phyloP scores from a whole-genome alignment of 1,140 invertebrate genomes.

The Pachypeltis micranthus region DNA sequence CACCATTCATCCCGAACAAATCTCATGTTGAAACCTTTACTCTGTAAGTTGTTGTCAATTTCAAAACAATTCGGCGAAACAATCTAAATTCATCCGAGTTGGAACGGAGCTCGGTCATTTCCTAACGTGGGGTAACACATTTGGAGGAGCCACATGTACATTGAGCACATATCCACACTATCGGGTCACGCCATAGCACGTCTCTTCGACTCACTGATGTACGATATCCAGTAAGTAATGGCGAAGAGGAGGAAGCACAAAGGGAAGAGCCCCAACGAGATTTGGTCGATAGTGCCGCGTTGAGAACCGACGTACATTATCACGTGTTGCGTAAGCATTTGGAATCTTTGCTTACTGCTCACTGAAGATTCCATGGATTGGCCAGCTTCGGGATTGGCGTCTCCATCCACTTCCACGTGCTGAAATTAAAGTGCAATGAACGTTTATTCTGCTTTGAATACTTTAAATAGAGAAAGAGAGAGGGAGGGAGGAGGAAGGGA shows the following conservation, averaged over 20 bases:
- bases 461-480: too few relatives aligned
- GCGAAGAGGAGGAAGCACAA: constrained; percentile 51
- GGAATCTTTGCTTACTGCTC: constrained; percentile 30
- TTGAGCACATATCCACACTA: not conserved
- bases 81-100: too few relatives aligned
- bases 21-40: too few relatives aligned
- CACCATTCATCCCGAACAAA: too few relatives aligned
- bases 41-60: too few relatives aligned
- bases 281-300: constrained; percentile 42
- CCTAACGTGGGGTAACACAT: too few relatives aligned
- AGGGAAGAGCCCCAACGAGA: constrained; percentile 53
- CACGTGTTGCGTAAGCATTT: constrained; percentile 36
- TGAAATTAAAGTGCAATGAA: not conserved
- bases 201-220: constrained; percentile 42
- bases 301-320: constrained; percentile 45
- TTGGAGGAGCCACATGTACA: too few relatives aligned
- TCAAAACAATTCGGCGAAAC: too few relatives aligned
- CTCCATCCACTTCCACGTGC: constrained; percentile 15
- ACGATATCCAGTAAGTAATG: constrained; percentile 56
- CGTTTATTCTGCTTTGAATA: not conserved
- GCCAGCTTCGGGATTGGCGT: constrained; percentile 10
- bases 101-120: too few relatives aligned
- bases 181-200: constrained; percentile 20
- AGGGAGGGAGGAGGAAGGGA: too few relatives aligned
- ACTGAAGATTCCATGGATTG: not conserved